Evolutionary conservation across 2,113 vertebrate genomes (phyloP).

Genomic region (Hyperoodon ampullatus): DNA sequence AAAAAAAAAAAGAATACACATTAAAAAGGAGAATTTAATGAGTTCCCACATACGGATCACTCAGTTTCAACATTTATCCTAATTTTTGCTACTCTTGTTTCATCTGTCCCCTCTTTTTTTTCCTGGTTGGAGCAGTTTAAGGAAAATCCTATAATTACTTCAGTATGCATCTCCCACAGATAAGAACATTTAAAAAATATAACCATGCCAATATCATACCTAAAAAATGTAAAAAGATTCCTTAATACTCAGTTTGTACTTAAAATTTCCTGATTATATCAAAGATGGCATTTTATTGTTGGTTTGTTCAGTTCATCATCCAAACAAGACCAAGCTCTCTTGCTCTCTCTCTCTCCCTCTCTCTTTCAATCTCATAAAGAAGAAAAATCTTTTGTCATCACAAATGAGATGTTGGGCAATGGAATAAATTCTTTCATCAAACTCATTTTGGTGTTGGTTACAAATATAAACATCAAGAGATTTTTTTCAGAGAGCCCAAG

Average conservation of each 20-base stretch:
- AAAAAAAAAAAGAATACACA: background rate
- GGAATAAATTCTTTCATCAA: slow-evolving; percentile 24
- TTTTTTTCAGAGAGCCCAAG: slow-evolving; percentile 44
- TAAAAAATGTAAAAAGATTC: slow-evolving; percentile 12
- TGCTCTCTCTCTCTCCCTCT: background rate
- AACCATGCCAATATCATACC: background rate
- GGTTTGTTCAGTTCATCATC: background rate
- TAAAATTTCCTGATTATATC: slow-evolving; percentile 9
- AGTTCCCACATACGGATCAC: background rate
- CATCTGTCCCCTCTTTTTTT: background rate
- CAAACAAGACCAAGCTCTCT: slow-evolving; percentile 9
- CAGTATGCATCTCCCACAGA: background rate
- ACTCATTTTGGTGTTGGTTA: slow-evolving; percentile 60
- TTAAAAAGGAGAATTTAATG: background rate
- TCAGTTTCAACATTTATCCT: background rate
- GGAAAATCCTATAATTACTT: background rate
- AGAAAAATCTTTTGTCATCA: slow-evolving; percentile 62
- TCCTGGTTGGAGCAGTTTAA: background rate
- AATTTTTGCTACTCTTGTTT: slow-evolving; percentile 24
- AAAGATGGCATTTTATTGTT: background rate
- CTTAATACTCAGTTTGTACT: background rate
- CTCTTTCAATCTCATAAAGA: background rate
- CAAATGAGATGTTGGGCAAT: slow-evolving; percentile 44
- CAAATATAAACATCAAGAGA: slow-evolving; percentile 62
- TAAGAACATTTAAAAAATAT: background rate